Base-by-base conservation (phyloP, 2,797 vertebrate genomes). In the Sebastes reedi region DNA sequence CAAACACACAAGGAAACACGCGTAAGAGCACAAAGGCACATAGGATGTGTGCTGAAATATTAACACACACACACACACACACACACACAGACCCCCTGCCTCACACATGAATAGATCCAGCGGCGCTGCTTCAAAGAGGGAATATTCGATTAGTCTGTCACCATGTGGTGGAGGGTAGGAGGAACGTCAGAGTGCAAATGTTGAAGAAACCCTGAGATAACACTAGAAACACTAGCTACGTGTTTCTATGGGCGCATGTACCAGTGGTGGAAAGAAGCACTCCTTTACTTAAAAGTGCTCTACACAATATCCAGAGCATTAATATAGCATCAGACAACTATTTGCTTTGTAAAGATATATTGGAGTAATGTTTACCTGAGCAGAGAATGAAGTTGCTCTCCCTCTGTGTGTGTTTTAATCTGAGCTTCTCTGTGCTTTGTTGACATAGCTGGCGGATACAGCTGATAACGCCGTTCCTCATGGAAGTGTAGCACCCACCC, bases 121-220 rank as follows among this genome's bases (percentile, higher is more conserved):
- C 65, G 14, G 86, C 64, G 79, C 69, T 58, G 82, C 88, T 93
- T 93, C 88, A 92, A 92, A 94, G 85, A 80, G 81, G 80, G 90
- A 92, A 91, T 91, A 92, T 91, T 91, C 66, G 74, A 93, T 94
- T 90, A 92, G 75, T 86, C 81, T 89, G 91, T 92, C 91, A 86
- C 83, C 54, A 29, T 84, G 84, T 68, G 85, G 88, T 18, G 20
- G 75, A 79, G 85, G 79, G 62, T 66, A 75, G 71, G 66, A 65
- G 71, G 86, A 82, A 75, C 70, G 79, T 88, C 75, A 81, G 65
- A 58, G 69, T 67, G 77, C 55, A 22, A 81, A 80, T 8, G 32
- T 65, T 62, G 67, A 81, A 86, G 79, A 56, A 75, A 75, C 82
- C 80, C 58, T 34, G 67, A 70, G 80, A 84, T 85, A 86, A 84